Percentiles rank a stretch among this genome's conserved stretches.
Conservation (phyloP, 2,113 vertebrate genomes). For the Paralichthys olivaceus region DNA sequence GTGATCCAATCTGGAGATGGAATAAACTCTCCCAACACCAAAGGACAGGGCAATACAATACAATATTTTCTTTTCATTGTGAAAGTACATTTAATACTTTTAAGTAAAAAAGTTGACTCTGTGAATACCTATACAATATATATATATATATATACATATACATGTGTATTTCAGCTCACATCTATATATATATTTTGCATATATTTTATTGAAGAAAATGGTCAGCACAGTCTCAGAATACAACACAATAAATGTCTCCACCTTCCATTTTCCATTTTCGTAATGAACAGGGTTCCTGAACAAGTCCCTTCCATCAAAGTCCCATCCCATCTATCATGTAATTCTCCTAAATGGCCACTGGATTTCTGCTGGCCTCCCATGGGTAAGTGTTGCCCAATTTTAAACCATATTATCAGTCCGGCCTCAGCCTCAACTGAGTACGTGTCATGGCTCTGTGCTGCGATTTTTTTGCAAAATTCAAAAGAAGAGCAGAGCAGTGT, state of each 20-base stretch:
- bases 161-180: too few species aligned
- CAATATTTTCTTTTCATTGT: background rate
- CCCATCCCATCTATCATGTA: background rate
- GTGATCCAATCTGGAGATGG: background rate
- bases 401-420: constrained; percentile 3
- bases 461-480: constrained; percentile 17
- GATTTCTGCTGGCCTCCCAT: background rate
- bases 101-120: too few species aligned
- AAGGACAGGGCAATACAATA: too few species aligned
- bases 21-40: too few species aligned
- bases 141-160: too few species aligned
- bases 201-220: too few species aligned
- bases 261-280: too few species aligned
- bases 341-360: constrained; percentile 3
- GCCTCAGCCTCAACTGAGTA: background rate
- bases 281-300: too few species aligned
- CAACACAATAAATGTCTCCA: too few species aligned
- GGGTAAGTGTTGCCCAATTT: constrained; percentile 1
- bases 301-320: background rate
- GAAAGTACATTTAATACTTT: too few species aligned
- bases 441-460: constrained; percentile 22
- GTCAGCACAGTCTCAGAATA: too few species aligned
- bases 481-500: constrained; percentile 33
- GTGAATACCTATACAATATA: background rate
- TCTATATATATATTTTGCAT: too few species aligned